Evolutionary conservation across 2,113 vertebrate species (phyloP).

Genomic region (Gila orcuttii): DNA sequence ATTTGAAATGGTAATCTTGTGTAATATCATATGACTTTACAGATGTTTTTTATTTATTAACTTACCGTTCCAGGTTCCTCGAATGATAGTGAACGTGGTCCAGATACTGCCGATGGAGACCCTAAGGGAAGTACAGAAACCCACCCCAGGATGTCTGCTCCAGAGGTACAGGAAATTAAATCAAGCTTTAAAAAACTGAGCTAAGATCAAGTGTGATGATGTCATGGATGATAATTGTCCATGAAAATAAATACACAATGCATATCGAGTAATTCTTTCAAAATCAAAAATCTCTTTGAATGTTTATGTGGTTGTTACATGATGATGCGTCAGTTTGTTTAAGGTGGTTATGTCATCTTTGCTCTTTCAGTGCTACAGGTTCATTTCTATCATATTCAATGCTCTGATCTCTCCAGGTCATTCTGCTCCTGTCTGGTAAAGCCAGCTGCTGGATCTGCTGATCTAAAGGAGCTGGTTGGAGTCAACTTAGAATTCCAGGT

Average conservation of each 20-base stretch:
- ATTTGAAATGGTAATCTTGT: too few relatives aligned
- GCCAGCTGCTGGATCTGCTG: slow-evolving; percentile 69
- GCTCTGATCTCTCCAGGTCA: slow-evolving; percentile 63
- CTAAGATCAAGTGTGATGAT: neutral
- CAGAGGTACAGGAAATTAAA: slow-evolving; percentile 69
- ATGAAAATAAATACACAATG: neutral
- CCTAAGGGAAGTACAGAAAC: slow-evolving; percentile 77
- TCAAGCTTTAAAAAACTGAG: neutral
- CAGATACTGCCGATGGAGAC: slow-evolving; percentile 77
- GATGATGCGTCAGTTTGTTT: neutral
- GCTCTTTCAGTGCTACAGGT: neutral
- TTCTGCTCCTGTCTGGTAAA: slow-evolving; percentile 81
- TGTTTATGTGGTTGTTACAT: neutral
- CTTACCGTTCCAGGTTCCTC: slow-evolving; percentile 72
- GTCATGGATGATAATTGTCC: neutral
- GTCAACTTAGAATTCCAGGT: slow-evolving; percentile 81
- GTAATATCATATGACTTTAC: too few relatives aligned
- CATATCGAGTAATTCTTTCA: neutral
- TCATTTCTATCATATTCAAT: neutral
- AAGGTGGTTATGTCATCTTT: neutral
- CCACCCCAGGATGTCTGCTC: slow-evolving; percentile 76
- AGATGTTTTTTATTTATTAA: neutral
- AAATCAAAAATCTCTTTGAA: neutral
- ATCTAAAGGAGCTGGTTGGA: slow-evolving; percentile 75
- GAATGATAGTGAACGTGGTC: slow-evolving; percentile 81